These are phyloP conservation scores for Lampris megalopsis DNA, from an alignment of 2,113 vertebrate genomes.

Conservation along the genomic window DNA sequence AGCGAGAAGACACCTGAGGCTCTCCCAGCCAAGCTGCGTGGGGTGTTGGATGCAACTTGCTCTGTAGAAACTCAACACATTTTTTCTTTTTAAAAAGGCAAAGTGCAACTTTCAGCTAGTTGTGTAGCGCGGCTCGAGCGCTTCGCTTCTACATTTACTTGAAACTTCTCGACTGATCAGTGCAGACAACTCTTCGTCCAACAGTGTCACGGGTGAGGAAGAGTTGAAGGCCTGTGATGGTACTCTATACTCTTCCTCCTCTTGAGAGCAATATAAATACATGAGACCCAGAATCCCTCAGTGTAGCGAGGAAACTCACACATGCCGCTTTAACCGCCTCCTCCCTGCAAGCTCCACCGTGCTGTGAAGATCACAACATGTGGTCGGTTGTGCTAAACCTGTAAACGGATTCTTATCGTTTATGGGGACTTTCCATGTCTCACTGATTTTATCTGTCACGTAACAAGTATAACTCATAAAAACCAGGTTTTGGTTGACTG, in stretches of 20 bases:
- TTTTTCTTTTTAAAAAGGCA: too few species aligned
- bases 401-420: too few species aligned
- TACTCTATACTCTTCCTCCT: conserved; percentile 5
- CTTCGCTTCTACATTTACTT: conserved; percentile 23
- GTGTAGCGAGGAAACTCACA: conserved; percentile 27
- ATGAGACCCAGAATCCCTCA: conserved; percentile 24
- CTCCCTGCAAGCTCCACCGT: not conserved
- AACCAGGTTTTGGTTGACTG: too few species aligned
- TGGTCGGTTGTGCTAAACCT: too few species aligned
- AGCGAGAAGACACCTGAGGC: too few species aligned
- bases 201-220: conserved; percentile 21
- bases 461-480: too few species aligned
- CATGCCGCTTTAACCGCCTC: not conserved
- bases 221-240: conserved; percentile 11
- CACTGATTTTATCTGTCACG: too few species aligned
- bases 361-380: not conserved
- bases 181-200: conserved; percentile 37
- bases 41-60: too few species aligned
- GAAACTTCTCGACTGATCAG: conserved; percentile 28
- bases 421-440: too few species aligned
- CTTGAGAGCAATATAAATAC: not conserved
- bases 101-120: too few species aligned
- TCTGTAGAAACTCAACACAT: too few species aligned
- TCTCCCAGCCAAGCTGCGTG: too few species aligned
- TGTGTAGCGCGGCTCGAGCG: conserved; percentile 15